Evolutionary conservation across 2,113 vertebrate species (phyloP).

Genomic region (Isichthys henryi): DNA sequence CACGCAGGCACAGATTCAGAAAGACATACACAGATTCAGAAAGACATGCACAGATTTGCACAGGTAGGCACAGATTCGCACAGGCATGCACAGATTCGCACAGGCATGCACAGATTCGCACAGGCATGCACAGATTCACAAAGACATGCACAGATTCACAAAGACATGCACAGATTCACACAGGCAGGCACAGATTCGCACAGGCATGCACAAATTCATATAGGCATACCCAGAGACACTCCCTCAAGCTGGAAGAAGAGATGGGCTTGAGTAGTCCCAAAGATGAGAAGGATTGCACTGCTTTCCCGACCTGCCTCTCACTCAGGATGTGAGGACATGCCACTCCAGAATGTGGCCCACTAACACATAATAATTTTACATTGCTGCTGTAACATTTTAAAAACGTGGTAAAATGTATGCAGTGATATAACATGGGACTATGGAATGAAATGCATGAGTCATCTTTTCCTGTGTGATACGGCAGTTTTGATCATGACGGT

Average conservation of each 20-base stretch:
- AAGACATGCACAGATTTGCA: not conserved
- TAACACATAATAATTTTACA: conserved; percentile 6
- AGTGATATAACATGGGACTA: not conserved
- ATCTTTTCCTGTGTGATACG: not conserved
- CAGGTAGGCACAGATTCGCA: not conserved
- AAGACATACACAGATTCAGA: not conserved
- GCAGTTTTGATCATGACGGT: not conserved
- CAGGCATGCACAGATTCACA: not conserved
- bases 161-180: not conserved
- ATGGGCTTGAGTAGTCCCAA: not conserved
- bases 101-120: not conserved
- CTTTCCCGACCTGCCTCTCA: not conserved
- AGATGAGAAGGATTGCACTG: not conserved
- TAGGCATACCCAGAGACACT: not conserved
- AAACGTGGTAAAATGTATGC: not conserved
- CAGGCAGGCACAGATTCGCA: not conserved
- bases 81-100: not conserved
- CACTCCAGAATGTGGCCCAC: not conserved
- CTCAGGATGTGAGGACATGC: not conserved
- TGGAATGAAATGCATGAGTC: not conserved
- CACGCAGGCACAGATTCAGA: not conserved
- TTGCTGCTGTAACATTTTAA: not conserved
- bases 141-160: not conserved
- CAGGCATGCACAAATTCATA: not conserved
- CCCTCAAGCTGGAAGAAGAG: not conserved